Conservation (phyloP, 2,113 vertebrate species). For the Rhipidura dahli region DNA sequence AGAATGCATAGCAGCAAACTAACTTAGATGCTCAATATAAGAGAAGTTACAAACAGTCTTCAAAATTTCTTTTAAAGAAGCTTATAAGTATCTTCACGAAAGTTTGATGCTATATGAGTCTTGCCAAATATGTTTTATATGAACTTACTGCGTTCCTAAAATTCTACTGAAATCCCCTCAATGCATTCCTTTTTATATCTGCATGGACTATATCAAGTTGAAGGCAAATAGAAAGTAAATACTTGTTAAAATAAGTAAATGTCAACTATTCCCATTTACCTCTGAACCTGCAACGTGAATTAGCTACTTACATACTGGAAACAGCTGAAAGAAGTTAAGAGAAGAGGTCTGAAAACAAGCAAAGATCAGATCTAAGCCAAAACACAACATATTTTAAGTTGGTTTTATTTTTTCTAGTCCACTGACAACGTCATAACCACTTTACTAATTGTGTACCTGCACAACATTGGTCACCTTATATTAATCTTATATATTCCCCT, state of each 20-base stretch:
- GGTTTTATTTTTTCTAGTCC: neutral
- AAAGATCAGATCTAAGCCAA: neutral
- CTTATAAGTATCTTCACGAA: neutral
- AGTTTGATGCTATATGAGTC: neutral
- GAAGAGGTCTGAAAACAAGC: neutral
- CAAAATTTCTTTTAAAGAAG: neutral
- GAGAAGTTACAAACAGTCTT: neutral
- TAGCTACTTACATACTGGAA: neutral
- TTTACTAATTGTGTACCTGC: neutral
- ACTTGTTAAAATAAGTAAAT: neutral
- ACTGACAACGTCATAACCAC: neutral
- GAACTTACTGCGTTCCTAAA: neutral
- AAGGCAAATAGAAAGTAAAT: neutral
- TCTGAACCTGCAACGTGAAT: neutral
- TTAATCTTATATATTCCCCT: neutral
- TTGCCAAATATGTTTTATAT: neutral
- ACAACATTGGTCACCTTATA: neutral
- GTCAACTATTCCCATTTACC: neutral
- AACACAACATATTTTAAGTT: neutral
- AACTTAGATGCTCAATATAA: neutral
- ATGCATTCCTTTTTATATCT: neutral
- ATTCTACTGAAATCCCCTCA: neutral
- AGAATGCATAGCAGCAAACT: neutral
- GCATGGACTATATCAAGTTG: neutral
- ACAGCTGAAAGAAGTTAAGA: neutral